These are phyloP conservation scores for Symphodus melops DNA, from an alignment of 2,113 vertebrate species.

Conservation along the genomic window DNA sequence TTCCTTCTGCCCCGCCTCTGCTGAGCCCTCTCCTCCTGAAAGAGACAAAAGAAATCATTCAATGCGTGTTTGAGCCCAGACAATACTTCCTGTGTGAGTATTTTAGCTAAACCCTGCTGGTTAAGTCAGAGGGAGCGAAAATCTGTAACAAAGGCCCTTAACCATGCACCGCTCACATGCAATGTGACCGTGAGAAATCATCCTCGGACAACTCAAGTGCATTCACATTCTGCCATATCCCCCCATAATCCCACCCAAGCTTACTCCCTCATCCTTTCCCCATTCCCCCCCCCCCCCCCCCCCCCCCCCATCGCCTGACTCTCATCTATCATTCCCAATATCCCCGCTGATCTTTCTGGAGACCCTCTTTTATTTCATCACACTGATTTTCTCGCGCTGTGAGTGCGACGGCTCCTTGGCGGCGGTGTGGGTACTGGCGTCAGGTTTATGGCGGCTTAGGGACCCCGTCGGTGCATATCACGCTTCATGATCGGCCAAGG, in stretches of 20 bases:
- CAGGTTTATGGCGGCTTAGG: slow-evolving; percentile 74
- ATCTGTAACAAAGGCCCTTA: slow-evolving; percentile 2
- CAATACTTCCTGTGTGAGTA: background rate
- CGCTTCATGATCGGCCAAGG: slow-evolving; percentile 69
- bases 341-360: slow-evolving; percentile 79
- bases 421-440: slow-evolving; percentile 62
- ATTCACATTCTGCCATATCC: slow-evolving; percentile 52
- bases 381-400: slow-evolving; percentile 67
- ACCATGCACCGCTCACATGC: slow-evolving; percentile 3
- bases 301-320: slow-evolving; percentile 16
- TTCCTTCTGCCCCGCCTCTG: slow-evolving; percentile 96
- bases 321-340: slow-evolving; percentile 74
- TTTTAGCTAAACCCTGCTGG: background rate
- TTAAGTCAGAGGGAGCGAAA: background rate
- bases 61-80: background rate
- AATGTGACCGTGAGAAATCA: slow-evolving; percentile 36
- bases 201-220: slow-evolving; percentile 16
- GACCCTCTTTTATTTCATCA: slow-evolving; percentile 78
- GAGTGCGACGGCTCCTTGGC: slow-evolving; percentile 52
- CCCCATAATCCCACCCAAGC: slow-evolving; percentile 36
- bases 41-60: slow-evolving; percentile 36
- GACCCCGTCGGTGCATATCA: slow-evolving; percentile 67
- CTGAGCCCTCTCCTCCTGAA: slow-evolving; percentile 95
- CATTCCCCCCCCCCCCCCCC: background rate
- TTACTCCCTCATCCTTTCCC: slow-evolving; percentile 53